Evolutionary conservation across 2,113 vertebrate species (phyloP), one percentile per base, ranked within the genome.

Genomic region (Coracopsis vasa): DNA sequence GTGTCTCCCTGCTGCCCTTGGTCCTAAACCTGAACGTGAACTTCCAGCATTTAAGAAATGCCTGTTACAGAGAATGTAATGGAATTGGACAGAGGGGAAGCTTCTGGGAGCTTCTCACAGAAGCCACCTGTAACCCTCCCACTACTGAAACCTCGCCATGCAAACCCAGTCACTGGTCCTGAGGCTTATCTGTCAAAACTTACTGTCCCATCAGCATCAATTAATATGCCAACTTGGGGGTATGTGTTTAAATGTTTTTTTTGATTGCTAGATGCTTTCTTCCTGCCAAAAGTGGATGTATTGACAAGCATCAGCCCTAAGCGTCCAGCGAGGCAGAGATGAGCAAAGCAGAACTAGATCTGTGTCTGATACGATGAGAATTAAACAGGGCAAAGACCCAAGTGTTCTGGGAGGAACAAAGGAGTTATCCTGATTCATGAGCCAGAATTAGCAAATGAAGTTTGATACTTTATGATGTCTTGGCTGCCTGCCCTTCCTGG

Each of bases 331-430:
- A 88, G 94, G 79, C 69, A 60, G 39, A 85, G 79, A 14, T 48
- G 81, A 80, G 70, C 54, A 44, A 89, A 91, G 72, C 82, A 95
- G 94, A 97, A 61, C 64, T 90, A 78, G 75, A 51, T 86, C 61
- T 39, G 41, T 53, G 25, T 82, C 89, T 79, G 56, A 42, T 41
- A 28, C 29, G 90, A 53, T 88, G 51, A 48, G 50, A 95, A 93
- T 44, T 44, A 95, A 86, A 69, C 18, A 27, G 50, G 89, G 61
- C 23, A 62, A 83, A 54, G 74, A 91, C 33, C 42, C 92, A 18
- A 24, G 31, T 35, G 18, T 47, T 74, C 65, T 24, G 71, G 69
- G 56, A 75, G 86, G 56, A 90, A 35, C 29, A 80, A 65, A 92
- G 37, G 58, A 74, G 23, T 83, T 91, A 53, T 9, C 54, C 47